phyloP scores from a whole-genome alignment of 37 sponge, comb jelly and placozoan genomes.

The Hexactinellida sp. region DNA sequence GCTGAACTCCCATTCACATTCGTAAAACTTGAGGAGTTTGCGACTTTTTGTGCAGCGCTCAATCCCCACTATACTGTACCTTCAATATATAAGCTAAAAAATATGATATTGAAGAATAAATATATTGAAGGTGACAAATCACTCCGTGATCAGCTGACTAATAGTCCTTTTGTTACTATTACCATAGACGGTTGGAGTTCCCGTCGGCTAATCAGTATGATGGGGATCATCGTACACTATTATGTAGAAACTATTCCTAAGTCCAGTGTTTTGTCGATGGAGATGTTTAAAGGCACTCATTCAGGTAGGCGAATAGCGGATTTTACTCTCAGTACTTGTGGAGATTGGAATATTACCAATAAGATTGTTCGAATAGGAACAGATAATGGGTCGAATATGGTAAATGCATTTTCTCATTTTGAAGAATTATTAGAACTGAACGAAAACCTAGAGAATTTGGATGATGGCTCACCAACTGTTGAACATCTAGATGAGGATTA shows the following conservation, averaged over 20 bases:
- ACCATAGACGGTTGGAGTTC: neutral
- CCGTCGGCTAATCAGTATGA: neutral
- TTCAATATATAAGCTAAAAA: neutral
- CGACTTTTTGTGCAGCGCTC: neutral
- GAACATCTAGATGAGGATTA: neutral
- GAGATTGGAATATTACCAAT: neutral
- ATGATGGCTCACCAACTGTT: neutral
- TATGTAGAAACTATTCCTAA: neutral
- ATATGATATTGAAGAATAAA: neutral
- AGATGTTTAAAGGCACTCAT: neutral
- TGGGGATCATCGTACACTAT: constrained; percentile 13
- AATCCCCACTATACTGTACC: neutral
- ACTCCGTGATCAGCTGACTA: neutral
- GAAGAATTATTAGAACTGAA: neutral
- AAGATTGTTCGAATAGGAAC: neutral
- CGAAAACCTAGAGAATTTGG: neutral
- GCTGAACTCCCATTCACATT: neutral
- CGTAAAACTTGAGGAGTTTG: neutral
- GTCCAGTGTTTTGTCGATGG: neutral
- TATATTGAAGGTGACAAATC: neutral
- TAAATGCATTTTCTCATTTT: neutral
- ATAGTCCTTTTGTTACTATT: neutral
- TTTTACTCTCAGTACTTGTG: neutral
- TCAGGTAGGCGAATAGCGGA: neutral
- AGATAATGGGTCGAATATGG: constrained; percentile 15